These are phyloP conservation scores for Gavialis gangeticus DNA, from an alignment of 2,113 vertebrate genomes.

Conservation along the genomic window DNA sequence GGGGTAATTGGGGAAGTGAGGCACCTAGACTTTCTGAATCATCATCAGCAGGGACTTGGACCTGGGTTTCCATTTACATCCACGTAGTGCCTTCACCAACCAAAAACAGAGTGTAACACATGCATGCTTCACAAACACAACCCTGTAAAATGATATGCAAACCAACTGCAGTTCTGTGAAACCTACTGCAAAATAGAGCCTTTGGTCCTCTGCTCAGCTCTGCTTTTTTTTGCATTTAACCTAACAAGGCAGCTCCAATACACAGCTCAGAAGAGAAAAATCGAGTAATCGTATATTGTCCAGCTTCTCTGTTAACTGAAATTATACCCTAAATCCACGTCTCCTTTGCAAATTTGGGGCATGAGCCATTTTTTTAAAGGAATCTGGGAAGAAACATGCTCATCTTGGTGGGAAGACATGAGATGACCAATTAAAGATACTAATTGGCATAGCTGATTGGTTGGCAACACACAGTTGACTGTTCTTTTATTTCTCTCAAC, in stretches of 20 bases:
- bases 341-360: not conserved
- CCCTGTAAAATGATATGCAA: not conserved
- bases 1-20: not conserved
- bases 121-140: not conserved
- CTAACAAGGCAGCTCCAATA: not conserved
- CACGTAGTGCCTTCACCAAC: not conserved
- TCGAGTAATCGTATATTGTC: not conserved
- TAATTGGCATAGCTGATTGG: not conserved
- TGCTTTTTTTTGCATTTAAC: rapidly evolving
- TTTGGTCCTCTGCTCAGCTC: not conserved
- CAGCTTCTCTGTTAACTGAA: not conserved
- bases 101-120: not conserved
- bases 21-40: not conserved
- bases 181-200: not conserved
- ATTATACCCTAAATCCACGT: not conserved
- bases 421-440: not conserved
- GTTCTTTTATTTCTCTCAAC: not conserved
- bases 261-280: rapidly evolving
- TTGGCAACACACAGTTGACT: not conserved
- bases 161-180: not conserved
- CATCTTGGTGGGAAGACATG: not conserved
- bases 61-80: not conserved
- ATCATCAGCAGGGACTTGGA: not conserved
- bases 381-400: not conserved
- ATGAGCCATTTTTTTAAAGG: not conserved